Base-by-base conservation (phyloP, 2,113 vertebrate species). In the Pholis gunnellus region DNA sequence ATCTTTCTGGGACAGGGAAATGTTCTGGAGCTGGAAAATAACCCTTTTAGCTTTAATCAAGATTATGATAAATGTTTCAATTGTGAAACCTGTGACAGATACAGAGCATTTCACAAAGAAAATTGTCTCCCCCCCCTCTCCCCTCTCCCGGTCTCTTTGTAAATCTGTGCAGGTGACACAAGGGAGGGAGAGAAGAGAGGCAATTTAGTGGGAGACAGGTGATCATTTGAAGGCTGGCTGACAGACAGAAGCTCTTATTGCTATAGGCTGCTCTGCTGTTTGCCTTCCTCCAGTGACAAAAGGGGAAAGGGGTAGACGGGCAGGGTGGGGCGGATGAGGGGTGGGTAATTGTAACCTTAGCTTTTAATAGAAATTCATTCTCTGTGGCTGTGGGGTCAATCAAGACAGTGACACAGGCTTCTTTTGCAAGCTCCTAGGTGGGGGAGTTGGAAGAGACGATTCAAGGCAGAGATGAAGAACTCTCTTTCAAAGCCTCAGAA, bases 201-300 rank as follows among this genome's bases (percentile, higher is more conserved):
- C 87, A 95, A 88, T 93, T 83, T 90, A 57, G 83, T 40, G 72
- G 80, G 68, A 91, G 94, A 92, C 91, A 94, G 89, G 91, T 94
- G 95, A 96, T 93, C 88, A 87, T 95, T 94, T 93, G 91, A 93
- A 93, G 89, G 85, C 87, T 81, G 85, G 60, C 85, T 94, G 94
- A 95, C 91, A 91, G 92, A 86, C 88, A 81, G 85, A 66, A 69
- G 86, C 84, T 88, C 86, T 92, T 88, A 94, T 90, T 94, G 93
- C 92, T 81, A 81, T 70, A 84, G 91, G 79, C 84, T 87, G 81
- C 79, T 38, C 72, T 60, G 78, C 81, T 91, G 88, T 91, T 88
- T 92, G 74, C 89, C 68, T 84, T 86, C 86, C 81, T 87, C 72
- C 79, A 10, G 67, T 50, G 77, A 87, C 86, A 91, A 88, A 88